Evolutionary conservation across 2,113 vertebrate genomes (phyloP).

Genomic region (Paratilapia polleni): DNA sequence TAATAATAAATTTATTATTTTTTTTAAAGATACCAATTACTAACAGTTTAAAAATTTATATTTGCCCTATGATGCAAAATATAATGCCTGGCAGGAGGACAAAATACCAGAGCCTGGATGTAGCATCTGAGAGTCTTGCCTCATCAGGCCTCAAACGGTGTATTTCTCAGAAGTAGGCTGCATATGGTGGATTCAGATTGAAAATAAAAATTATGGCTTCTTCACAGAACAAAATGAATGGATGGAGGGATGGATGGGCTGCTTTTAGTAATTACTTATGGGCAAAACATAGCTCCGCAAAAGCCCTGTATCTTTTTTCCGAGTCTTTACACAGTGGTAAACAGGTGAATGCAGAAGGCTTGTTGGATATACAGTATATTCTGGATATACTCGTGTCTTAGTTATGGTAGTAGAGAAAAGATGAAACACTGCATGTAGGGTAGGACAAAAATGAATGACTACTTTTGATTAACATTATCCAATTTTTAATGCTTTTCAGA

Average conservation of each 20-base stretch:
- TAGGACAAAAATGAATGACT: not conserved
- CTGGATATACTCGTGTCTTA: constrained; percentile 1
- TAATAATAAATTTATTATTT: too few relatives aligned
- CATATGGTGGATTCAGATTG: constrained; percentile 11
- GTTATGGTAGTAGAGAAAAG: not conserved
- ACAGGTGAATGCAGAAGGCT: constrained; percentile 6
- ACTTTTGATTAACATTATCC: not conserved
- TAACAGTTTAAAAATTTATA: not conserved
- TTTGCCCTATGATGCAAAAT: constrained; percentile 14
- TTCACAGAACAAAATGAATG: not conserved
- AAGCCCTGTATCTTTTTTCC: not conserved
- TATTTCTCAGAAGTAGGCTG: constrained; percentile 20
- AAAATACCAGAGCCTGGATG: not conserved
- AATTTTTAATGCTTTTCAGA: not conserved
- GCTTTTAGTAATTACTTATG: constrained; percentile 13
- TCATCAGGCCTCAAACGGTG: constrained; percentile 1
- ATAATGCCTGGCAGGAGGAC: not conserved
- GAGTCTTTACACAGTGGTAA: constrained; percentile 5
- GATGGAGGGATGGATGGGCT: accelerated
- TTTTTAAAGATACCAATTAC: too few relatives aligned
- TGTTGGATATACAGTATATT: constrained; percentile 5
- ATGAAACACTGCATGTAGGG: not conserved
- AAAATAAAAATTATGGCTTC: constrained; percentile 5
- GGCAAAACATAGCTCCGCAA: constrained; percentile 33
- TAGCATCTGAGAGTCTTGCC: not conserved